Evolutionary conservation across 2,888 invertebrate genomes (phyloP), one percentile per base, ranked within the genome.

Genomic region (Macropis europaea): DNA sequence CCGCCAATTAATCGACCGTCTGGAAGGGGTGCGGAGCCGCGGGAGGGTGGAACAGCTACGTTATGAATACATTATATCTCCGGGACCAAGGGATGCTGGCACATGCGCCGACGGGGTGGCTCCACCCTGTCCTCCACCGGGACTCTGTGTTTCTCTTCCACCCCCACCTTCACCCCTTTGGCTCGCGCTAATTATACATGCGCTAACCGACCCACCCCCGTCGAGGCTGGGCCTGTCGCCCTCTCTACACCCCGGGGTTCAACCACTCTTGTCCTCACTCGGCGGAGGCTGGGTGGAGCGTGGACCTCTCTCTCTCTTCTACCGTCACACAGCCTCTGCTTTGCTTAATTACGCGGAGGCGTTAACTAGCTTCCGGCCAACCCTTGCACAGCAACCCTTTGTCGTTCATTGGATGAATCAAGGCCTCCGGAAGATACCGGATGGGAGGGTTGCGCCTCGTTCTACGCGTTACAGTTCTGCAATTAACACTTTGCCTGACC

Each of bases 281-380:
- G 61, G 54, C 60, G 72, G 79, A 81, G 73, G 70, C 85, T 84
- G 85, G 82, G 84, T 81, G 83, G 85, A 84, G 86, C 84, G 67
- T 81, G 72, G 61, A 76, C 71, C 77, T 76, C 76, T 77, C 84
- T 82, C 76, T n/a, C n/a, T n/a, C n/a, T n/a, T n/a, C n/a, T n/a
- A n/a, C n/a, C 34, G 36, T 43, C 57, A 54, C 56, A 54, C 53
- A 43, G 45, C 56, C 60, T 69, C 79, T 84, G 84, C 86, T 85
- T 87, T 86, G 86, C 86, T 86, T 89, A 88, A 89, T 88, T 89
- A 88, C 86, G 79, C 81, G 84, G 82, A 88, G 89, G 89, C 89
- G 89, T 88, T 87, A 88, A 89, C 89, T 85, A 86, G 86, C 85
- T 82, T 81, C 81, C 73, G 68, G 73, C 81, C 84, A 76, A 83